Base-by-base conservation (phyloP, 2,797 vertebrate species). In the Lindbergichthys nudifrons region DNA sequence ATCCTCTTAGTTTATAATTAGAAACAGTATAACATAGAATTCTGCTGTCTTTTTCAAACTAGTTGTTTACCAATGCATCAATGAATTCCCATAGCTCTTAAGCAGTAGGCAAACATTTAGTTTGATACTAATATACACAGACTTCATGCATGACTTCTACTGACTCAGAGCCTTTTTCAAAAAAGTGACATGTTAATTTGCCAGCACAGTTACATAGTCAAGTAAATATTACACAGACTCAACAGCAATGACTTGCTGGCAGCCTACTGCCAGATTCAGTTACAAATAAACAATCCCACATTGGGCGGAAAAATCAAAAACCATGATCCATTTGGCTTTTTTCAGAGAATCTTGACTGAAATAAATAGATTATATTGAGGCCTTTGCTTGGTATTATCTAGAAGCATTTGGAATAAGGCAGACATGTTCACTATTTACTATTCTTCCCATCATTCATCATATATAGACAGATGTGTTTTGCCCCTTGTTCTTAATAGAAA, bases 281-380 rank as follows among this genome's bases (percentile, higher is more conserved):
- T 66, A 72, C 26, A 81, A 81, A 81, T 51, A 82, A 62, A 80
- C 2, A 77, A 60, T 65, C 59, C 80, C 48, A 85, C 67, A 64
- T 53, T 66, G 68, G 65, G 65, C 10, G n/a, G 72, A 59, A 58
- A 53, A 60, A 26, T 79, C 36, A 23, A 43, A 65, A 74, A 67
- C 7, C 13, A 77, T 42, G 36, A 63, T 18, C 42, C 18, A 66
- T 60, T 78, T 42, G 42, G 61, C 45, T 64, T 18, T 54, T 18
- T 42, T 73, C 30, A 66, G 13, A 64, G 18, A 80, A 68, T 47
- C 51, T 74, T 77, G 21, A 21, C 47, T 19, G 11, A 36, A 56
- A 56, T 45, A 50, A 60, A 65, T 19, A 58, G 42, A 45, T 14
- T 1, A 12, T 14, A 3, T 52, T 36, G 16, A 32, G 14, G 50